These are phyloP conservation scores for Spheniscus mendiculus DNA, from an alignment of 2,113 vertebrate species.

Conservation along the genomic window DNA sequence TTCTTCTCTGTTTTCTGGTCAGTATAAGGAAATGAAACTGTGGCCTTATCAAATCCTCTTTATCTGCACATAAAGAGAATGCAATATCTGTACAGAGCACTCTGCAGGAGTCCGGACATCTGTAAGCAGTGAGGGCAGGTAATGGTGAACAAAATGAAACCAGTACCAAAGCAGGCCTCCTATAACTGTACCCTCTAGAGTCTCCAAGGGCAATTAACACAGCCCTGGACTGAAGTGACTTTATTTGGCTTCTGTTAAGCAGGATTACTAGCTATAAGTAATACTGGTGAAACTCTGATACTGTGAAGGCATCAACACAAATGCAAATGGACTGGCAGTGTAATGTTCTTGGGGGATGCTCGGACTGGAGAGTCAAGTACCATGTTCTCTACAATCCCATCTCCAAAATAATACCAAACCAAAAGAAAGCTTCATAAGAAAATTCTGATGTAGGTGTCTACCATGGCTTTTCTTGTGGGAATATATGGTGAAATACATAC, in stretches of 20 bases:
- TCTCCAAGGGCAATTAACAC: neutral
- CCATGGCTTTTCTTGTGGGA: neutral
- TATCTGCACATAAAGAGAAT: neutral
- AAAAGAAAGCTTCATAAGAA: neutral
- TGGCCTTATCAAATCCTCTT: neutral
- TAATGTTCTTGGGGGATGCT: neutral
- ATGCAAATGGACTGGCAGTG: neutral
- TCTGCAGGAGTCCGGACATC: neutral
- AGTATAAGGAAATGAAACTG: neutral
- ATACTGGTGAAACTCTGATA: neutral
- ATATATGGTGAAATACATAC: neutral
- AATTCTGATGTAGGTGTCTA: neutral
- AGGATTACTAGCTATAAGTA: neutral
- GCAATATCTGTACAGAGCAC: neutral
- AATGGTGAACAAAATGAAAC: neutral
- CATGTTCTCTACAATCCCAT: neutral
- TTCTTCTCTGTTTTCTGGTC: conserved; percentile 1
- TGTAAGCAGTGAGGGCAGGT: neutral
- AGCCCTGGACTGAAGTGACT: neutral
- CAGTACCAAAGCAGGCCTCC: neutral
- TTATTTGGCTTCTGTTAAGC: neutral
- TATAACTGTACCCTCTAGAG: neutral
- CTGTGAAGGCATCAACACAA: neutral
- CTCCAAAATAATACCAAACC: neutral
- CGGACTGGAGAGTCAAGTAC: neutral